phyloP scores from a whole-genome alignment of 2,888 invertebrate genomes.

The Ypsolopha scabrella region DNA sequence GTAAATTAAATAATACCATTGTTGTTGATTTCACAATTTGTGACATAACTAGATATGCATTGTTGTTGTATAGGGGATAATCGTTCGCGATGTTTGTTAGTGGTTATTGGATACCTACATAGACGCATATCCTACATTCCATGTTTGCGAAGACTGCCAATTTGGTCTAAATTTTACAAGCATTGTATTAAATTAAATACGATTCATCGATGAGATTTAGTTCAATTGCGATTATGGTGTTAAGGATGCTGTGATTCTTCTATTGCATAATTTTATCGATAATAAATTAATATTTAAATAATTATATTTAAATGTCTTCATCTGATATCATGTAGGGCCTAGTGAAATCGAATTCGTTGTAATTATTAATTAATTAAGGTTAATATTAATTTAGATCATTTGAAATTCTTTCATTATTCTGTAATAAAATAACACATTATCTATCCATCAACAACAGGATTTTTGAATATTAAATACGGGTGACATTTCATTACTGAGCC shows the following conservation, averaged over 20 bases:
- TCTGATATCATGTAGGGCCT: slow-evolving; percentile 64
- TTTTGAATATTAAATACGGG: no score
- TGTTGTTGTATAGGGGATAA: slow-evolving; percentile 63
- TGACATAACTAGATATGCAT: slow-evolving; percentile 51
- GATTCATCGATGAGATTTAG: slow-evolving; percentile 65
- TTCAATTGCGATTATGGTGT: slow-evolving; percentile 66
- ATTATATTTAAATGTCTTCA: slow-evolving; percentile 52
- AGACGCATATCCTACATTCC: slow-evolving; percentile 71
- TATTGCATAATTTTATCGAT: slow-evolving; percentile 66
- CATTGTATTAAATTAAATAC: slow-evolving; percentile 57
- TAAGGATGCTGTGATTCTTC: slow-evolving; percentile 70
- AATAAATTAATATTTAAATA: slow-evolving; percentile 45
- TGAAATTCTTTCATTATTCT: slow-evolving; percentile 58
- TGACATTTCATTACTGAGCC: slow-evolving; percentile 26
- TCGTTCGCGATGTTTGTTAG: slow-evolving; percentile 59
- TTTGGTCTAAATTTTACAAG: slow-evolving; percentile 71
- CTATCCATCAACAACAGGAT: slow-evolving; percentile 16
- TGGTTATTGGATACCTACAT: slow-evolving; percentile 66
- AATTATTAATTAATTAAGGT: slow-evolving; percentile 48
- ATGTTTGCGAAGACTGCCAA: slow-evolving; percentile 70
- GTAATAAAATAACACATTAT: slow-evolving; percentile 44
- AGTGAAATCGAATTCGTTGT: slow-evolving; percentile 65
- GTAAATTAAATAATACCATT: slow-evolving; percentile 25
- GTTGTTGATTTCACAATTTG: slow-evolving; percentile 46
- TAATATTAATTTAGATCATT: slow-evolving; percentile 55